A percentile compares a stretch with the other conserved stretches of the same genome.
These are phyloP conservation scores for Neodontobutis hainanensis DNA, from an alignment of 2,113 vertebrate genomes.

Conservation along the genomic window DNA sequence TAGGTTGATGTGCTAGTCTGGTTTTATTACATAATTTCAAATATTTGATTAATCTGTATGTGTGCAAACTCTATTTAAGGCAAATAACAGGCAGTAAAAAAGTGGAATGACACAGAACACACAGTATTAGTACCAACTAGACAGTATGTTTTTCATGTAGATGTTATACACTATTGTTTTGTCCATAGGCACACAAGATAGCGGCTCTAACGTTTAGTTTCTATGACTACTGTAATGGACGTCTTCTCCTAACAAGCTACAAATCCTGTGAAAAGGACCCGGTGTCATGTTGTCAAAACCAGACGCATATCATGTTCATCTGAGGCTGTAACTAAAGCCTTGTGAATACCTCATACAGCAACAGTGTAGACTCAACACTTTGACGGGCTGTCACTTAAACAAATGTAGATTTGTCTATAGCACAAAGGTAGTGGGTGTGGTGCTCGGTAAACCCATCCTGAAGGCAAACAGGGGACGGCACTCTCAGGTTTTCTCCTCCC, in stretches of 20 bases:
- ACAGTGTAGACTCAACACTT: conserved; percentile 24
- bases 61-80: too few species aligned
- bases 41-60: too few species aligned
- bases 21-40: too few species aligned
- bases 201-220: not conserved
- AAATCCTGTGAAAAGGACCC: conserved; percentile 32
- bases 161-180: not conserved
- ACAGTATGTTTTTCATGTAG: conserved; percentile 44
- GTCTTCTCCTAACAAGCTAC: conserved; percentile 41
- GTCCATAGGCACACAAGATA: not conserved
- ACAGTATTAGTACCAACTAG: conserved; percentile 49
- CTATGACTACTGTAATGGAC: conserved; percentile 27
- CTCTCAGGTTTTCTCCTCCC: conserved; percentile 23
- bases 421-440: conserved; percentile 51
- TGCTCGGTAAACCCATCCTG: conserved; percentile 27
- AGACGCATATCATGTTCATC: conserved; percentile 31
- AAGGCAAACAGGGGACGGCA: conserved; percentile 30
- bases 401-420: conserved; percentile 31
- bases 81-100: too few species aligned
- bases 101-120: too few species aligned
- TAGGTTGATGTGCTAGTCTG: too few species aligned
- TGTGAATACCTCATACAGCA: not conserved
- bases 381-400: conserved; percentile 42
- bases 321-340: conserved; percentile 36
- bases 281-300: conserved; percentile 25